Base-by-base conservation (phyloP, 64 coral and sea anemone species). In the Trachythela sp. region DNA sequence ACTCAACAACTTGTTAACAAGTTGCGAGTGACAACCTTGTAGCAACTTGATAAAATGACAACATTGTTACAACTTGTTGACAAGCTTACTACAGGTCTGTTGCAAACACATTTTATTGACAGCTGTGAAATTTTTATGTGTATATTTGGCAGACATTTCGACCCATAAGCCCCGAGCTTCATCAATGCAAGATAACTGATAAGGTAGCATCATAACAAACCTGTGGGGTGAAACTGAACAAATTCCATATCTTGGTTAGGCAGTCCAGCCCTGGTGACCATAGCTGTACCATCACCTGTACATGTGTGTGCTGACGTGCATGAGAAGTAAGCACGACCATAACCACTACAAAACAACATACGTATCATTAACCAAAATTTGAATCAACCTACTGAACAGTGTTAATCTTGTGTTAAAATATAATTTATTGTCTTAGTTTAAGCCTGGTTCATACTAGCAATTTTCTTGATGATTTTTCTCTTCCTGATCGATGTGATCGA, bases 181-280 rank as follows among this genome's bases (percentile, higher is more conserved):
- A 15, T 52, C 2, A 52, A 52, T 15, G 22, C 49, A 52, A 52
- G 13, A 52, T 11, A 52, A 52, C 1, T 20, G 49, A n/a, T 52
- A 8, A 20, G 13, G 1, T 15, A 52, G 49, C 22, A 2, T 76
- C 1, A 3, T 15, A 8, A 27, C 5, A 8, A 67, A 97, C 95
- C 95, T 90, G 95, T 97, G 77, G 95, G 95, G 85, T 97, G 95
- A 56, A 97, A 97, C 92, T 97, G 95, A 10, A 97, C 95, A 90
- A 97, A 97, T 48, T 97, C 95, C 92, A 97, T 92, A 42, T 97
- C 95, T 32, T 97, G 56, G 68, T 97, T 97, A 9, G 95, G 95
- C 41, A 97, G 88, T 48, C 90, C 95, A 2, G 95, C 95, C 40
- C 95, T 92, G 77, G 95, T 40, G 0, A 94, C 32, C 95, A 97